Evolutionary conservation across 1,140 invertebrate genomes (phyloP).

Genomic region (Zaprionus capensis): DNA sequence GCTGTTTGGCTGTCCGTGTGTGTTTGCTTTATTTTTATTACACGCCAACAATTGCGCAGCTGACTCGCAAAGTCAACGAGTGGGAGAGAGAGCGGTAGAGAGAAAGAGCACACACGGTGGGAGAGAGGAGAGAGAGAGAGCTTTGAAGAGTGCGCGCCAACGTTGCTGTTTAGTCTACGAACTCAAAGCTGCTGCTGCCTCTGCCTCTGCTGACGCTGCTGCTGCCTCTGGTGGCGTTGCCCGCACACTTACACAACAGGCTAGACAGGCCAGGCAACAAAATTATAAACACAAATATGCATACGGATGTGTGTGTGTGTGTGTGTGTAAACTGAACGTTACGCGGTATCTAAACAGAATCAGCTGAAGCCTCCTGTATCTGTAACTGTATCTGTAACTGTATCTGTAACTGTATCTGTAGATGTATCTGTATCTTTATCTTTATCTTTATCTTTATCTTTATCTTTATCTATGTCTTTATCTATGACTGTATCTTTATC

Average conservation of each 20-base stretch:
- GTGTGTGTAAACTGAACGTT: not conserved
- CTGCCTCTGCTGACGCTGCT: not conserved
- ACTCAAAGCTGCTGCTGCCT: constrained; percentile 55
- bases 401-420: not conserved
- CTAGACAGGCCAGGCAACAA: constrained; percentile 40
- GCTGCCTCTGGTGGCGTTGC: constrained; percentile 3
- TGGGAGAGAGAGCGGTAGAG: not conserved
- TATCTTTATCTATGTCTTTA: no score
- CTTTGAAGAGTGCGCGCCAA: constrained; percentile 58
- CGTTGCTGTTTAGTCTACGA: constrained; percentile 61
- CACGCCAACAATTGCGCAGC: constrained; percentile 44
- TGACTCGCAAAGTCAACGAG: constrained; percentile 20
- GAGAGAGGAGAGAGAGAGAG: constrained; percentile 16
- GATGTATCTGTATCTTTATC: no score
- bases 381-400: not conserved
- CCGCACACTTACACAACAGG: constrained; percentile 52
- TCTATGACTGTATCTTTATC: no score
- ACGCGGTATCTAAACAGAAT: constrained; percentile 3
- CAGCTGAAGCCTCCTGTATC: not conserved
- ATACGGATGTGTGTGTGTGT: not conserved
- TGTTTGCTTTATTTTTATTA: constrained; percentile 28
- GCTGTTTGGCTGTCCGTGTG: not conserved
- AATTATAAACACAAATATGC: constrained; percentile 26
- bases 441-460: no score
- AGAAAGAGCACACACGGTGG: not conserved